Conservation (phyloP, 2,888 invertebrate genomes). For the Microplitis deprimator region DNA sequence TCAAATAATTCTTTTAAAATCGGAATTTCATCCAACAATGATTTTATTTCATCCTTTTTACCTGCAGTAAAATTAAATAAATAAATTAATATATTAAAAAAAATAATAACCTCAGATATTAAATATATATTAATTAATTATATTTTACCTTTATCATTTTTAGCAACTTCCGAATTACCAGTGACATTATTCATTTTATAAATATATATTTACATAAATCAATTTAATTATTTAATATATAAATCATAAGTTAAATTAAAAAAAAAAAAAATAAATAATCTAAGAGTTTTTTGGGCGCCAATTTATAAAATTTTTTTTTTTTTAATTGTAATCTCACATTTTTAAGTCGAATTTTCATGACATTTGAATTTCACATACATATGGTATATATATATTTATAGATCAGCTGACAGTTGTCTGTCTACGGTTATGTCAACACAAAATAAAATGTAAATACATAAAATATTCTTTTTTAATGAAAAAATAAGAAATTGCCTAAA, state of each 20-base stretch:
- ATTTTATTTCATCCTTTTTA: conserved; percentile 63
- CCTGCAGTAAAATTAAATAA: conserved; percentile 2
- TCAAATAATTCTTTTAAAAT: conserved; percentile 77
- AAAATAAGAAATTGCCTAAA: background rate
- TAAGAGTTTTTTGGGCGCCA: background rate
- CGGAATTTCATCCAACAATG: conserved; percentile 75
- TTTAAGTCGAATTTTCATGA: background rate
- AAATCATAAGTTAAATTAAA: background rate
- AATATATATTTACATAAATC: background rate
- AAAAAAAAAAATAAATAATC: background rate
- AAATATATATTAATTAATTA: background rate
- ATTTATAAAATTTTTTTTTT: background rate
- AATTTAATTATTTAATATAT: background rate
- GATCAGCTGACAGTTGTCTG: background rate
- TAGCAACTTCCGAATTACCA: background rate
- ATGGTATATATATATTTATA: background rate
- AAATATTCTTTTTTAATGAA: background rate
- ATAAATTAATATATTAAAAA: background rate
- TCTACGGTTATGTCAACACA: too few species aligned
- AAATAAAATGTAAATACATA: background rate
- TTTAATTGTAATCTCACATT: background rate
- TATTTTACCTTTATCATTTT: background rate
- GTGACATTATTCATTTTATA: background rate
- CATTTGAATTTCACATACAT: too few species aligned
- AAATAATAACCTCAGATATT: background rate